Conservation (phyloP, 2,113 vertebrate genomes). For the Lipotes vexillifer region DNA sequence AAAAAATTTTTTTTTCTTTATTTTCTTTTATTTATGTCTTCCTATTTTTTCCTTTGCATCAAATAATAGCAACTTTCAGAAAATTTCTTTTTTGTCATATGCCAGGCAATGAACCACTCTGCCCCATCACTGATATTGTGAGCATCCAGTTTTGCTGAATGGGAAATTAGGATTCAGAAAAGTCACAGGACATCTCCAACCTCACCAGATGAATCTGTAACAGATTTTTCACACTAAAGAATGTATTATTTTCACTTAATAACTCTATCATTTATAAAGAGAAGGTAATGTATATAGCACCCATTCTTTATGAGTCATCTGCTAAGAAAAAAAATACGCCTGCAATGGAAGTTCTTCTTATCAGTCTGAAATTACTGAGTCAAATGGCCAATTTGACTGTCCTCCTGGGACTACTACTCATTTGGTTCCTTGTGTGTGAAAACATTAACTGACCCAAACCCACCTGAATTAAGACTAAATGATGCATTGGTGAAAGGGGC, state of each 20-base stretch:
- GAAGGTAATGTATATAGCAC: background rate
- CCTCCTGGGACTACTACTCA: background rate
- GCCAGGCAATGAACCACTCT: background rate
- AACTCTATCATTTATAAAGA: background rate
- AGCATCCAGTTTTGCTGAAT: background rate
- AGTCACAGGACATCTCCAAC: background rate
- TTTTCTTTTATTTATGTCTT: background rate
- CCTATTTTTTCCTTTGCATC: background rate
- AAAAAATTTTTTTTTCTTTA: background rate
- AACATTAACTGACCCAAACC: background rate
- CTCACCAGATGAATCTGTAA: background rate
- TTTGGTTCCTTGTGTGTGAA: background rate
- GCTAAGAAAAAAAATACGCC: background rate
- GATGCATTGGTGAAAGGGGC: background rate
- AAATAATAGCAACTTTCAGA: background rate
- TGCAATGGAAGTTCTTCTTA: background rate
- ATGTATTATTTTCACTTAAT: background rate
- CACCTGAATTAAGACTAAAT: background rate
- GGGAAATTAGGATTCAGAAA: background rate
- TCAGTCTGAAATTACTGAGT: background rate
- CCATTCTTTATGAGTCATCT: background rate
- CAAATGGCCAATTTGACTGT: background rate
- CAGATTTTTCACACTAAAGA: background rate
- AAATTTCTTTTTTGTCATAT: background rate
- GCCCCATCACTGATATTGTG: rapidly evolving